Base-by-base conservation (phyloP, 2,888 invertebrate genomes). In the Drosophila kambysellisi region DNA sequence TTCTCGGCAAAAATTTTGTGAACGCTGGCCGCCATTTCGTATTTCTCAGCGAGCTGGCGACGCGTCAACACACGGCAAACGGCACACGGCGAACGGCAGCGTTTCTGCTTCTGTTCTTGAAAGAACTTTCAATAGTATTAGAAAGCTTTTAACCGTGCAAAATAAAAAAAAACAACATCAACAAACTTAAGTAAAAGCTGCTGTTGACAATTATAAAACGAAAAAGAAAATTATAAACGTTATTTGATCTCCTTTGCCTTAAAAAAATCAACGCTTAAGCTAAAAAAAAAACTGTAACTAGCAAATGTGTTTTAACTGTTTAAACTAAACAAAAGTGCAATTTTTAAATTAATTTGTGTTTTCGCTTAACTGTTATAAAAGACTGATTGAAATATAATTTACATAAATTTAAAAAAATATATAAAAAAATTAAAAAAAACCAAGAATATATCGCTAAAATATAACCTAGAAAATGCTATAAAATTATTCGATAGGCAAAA, bases 1-100 rank as follows among this genome's bases (percentile, higher is more conserved):
- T 86, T 88, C 84, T 84, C 84, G 78, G 74, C 80, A 65, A 84
- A 84, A 84, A 62, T 83, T 69, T 30, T 37, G n/a, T 60, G 74
- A 69, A 74, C 82, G 50, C 74, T 74, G 68, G 63, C 75, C 79
- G 81, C 88, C 79, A 84, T 75, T 74, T 78, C 81, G 83, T 91
- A 92, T 90, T 91, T 87, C 91, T 81, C 89, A 83, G 81, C 82
- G 81, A 91, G 84, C 92, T 85, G 82, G 91, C 92, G 75, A 91
- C 83, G 89, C 92, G 92, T 81, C 78, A 81, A 88, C 91, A 91
- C 80, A 51, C 17, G 11, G 51, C 51, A 51, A 51, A 51, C 51
- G 76, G 74, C 52, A 74, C 51, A 67, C 74, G 74, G 74, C 52
- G 71, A 48, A 67, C 74, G 74, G 65, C 70, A 58, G 64, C 70